Base-by-base conservation (phyloP, 2,888 invertebrate species). In the Notodonta dromedarius region DNA sequence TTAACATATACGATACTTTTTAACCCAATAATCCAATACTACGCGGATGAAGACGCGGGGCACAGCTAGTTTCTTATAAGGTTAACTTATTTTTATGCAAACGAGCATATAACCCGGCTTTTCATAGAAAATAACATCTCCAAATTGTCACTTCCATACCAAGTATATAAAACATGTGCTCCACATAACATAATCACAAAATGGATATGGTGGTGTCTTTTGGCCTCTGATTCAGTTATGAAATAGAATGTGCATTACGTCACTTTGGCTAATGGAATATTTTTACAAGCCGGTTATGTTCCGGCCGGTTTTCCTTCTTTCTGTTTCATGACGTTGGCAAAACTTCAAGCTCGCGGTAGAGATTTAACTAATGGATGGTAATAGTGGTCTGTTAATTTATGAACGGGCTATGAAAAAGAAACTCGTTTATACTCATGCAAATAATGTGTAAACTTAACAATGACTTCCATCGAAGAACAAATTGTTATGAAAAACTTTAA, bases 231-330 rank as follows among this genome's bases (percentile, higher is more conserved):
- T 84, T 82, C 69, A 67, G 76, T 83, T 83, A 83, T 78, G 76
- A 75, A 80, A 80, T 76, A 78, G 76, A 77, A 83, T 77, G 74
- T 78, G 79, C 76, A 80, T 81, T 82, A 79, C 78, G 72, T 79
- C 77, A 77, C 72, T 81, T 82, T 77, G 74, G 80, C 79, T 85
- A 87, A 87, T 87, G 86, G 82, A 74, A 75, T 79, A 76, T 80
- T 77, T 75, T 70, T 70, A 69, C 57, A 59, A 62, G 63, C 61
- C 53, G 55, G 14, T 35, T 65, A 61, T 61, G 66, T 65, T 71
- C 66, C 67, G 64, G 66, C 61, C 55, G 66, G 69, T 65, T 72
- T 65, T 67, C 66, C 66, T 69, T 71, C 63, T 64, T 62, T 60
- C 57, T 70, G 56, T 69, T 59, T 60, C 62, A 55, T 61, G 56